Percentiles rank a stretch among this genome's conserved stretches.
phyloP scores from a whole-genome alignment of 2,113 vertebrate genomes.

The Benitochromis conjunctus region DNA sequence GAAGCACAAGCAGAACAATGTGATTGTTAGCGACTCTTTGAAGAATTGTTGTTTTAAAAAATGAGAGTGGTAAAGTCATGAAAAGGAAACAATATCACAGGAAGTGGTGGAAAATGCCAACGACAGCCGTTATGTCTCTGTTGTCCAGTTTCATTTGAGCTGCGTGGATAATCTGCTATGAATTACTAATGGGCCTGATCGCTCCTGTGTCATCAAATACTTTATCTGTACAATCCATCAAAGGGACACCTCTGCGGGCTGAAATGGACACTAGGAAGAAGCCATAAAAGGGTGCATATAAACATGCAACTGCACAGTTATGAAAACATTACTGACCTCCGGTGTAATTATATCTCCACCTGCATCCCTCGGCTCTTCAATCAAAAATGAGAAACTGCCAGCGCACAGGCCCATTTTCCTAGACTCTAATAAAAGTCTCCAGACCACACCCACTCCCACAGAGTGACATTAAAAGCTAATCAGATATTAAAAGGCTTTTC shows the following conservation, averaged over 20 bases:
- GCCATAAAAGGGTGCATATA: neutral
- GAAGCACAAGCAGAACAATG: neutral
- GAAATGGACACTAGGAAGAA: neutral
- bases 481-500: slow-evolving; percentile 68
- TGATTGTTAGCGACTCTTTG: slow-evolving; percentile 9
- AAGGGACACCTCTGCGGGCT: neutral
- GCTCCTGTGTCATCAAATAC: slow-evolving; percentile 16
- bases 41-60: slow-evolving; percentile 6
- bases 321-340: neutral
- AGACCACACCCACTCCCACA: neutral
- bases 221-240: slow-evolving; percentile 47
- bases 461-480: slow-evolving; percentile 56
- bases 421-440: neutral
- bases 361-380: neutral
- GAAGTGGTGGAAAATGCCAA: neutral
- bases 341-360: neutral
- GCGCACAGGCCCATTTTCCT: neutral
- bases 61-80: neutral
- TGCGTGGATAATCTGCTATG: slow-evolving; percentile 48
- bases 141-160: slow-evolving; percentile 42
- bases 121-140: slow-evolving; percentile 28
- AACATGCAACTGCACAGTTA: neutral
- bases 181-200: slow-evolving; percentile 44
- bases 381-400: neutral
- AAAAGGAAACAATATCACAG: neutral